Conservation (phyloP, 2,113 vertebrate species). For the Rostratula benghalensis region DNA sequence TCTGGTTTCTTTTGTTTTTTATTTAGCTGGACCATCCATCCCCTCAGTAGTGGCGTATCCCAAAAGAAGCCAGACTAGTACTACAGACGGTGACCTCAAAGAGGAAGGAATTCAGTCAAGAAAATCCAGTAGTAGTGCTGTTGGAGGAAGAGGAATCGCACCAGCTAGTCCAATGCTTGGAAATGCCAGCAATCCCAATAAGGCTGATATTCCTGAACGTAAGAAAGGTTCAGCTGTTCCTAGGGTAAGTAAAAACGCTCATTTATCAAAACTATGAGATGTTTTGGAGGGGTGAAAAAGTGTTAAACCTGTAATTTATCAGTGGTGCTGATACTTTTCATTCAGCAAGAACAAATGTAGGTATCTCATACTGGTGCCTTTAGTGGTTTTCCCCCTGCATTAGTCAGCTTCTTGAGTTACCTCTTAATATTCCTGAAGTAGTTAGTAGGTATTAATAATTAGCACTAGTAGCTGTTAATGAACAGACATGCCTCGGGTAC, state of each 20-base stretch:
- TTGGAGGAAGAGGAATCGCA: constrained; percentile 82
- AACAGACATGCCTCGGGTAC: neutral
- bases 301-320: neutral
- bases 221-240: constrained; percentile 88
- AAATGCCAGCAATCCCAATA: constrained; percentile 96
- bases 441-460: neutral
- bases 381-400: neutral
- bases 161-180: constrained; percentile 94
- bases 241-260: constrained; percentile 79
- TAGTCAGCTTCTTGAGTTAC: neutral
- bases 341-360: neutral
- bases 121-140: constrained; percentile 80
- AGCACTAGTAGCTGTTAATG: neutral
- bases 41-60: constrained; percentile 86
- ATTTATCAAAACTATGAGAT: neutral
- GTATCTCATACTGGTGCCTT: neutral
- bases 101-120: constrained; percentile 87
- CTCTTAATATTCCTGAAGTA: neutral
- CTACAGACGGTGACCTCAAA: constrained; percentile 85
- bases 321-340: neutral
- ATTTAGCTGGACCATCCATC: constrained; percentile 86
- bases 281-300: neutral
- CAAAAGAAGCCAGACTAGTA: constrained; percentile 91
- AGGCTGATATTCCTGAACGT: constrained; percentile 96
- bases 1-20: neutral